A percentile compares a stretch with the other conserved stretches of the same genome.
Evolutionary conservation across 2,888 invertebrate genomes (phyloP).

Genomic region (Melinaea menophilus): DNA sequence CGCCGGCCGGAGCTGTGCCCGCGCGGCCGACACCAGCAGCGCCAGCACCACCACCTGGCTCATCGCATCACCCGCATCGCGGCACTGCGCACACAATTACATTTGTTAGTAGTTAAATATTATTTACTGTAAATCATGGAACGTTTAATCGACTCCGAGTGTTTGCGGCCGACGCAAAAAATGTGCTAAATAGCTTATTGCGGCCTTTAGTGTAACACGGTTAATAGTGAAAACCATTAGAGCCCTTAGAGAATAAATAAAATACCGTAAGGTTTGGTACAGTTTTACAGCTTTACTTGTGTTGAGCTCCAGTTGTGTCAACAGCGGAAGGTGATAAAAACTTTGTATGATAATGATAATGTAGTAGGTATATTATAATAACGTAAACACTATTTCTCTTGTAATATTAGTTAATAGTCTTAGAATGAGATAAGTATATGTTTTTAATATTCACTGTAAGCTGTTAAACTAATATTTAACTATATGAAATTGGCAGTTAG

Average conservation of each 20-base stretch:
- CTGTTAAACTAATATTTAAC: no score
- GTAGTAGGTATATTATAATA: no score
- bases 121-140: not conserved
- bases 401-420: no score
- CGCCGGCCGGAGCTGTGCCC: slow-evolving; percentile 65
- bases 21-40: slow-evolving; percentile 55
- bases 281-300: not conserved
- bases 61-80: slow-evolving; percentile 64
- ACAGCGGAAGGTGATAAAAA: no score
- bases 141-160: not conserved
- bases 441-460: no score
- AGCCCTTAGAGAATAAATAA: not conserved
- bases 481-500: no score
- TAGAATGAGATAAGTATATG: no score
- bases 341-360: no score
- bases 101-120: no score
- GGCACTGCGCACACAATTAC: slow-evolving; percentile 34
- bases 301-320: no score
- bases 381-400: no score
- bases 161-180: not conserved
- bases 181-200: not conserved
- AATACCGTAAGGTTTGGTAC: no score
- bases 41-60: slow-evolving; percentile 57
- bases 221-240: not conserved
- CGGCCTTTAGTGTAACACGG: not conserved